These are phyloP conservation scores for Gallinago paraguaiae DNA, from an alignment of 2,113 vertebrate genomes.

Conservation along the genomic window DNA sequence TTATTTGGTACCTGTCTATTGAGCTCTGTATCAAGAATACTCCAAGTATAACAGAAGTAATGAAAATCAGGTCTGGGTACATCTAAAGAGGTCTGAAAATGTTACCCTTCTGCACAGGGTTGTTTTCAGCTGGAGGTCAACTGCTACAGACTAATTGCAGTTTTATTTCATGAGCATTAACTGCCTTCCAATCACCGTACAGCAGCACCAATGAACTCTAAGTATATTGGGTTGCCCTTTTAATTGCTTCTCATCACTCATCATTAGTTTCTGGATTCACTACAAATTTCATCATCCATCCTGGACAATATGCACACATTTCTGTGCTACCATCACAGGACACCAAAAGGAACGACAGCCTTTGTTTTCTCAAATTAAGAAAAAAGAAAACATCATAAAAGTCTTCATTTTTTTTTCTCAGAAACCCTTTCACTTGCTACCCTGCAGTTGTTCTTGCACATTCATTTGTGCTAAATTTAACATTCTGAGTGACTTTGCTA, in stretches of 20 bases:
- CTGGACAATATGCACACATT: neutral
- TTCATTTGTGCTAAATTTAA: neutral
- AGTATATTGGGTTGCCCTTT: slow-evolving; percentile 19
- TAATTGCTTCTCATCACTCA: slow-evolving; percentile 54
- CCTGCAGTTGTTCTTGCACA: neutral
- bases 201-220: slow-evolving; percentile 1
- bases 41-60: neutral
- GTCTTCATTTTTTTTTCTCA: neutral
- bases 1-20: neutral
- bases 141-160: neutral
- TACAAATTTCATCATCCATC: slow-evolving; percentile 18
- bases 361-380: neutral
- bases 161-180: slow-evolving; percentile 1
- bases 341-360: neutral
- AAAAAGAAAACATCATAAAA: neutral
- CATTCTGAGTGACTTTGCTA: neutral
- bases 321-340: neutral
- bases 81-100: neutral
- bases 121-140: neutral
- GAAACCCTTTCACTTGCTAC: neutral
- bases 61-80: neutral
- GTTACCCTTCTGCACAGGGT: neutral
- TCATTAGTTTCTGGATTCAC: neutral
- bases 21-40: neutral
- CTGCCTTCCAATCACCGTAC: neutral